Evolutionary conservation across 2,888 invertebrate species (phyloP).

Genomic region (Trichogramma evanescens): DNA sequence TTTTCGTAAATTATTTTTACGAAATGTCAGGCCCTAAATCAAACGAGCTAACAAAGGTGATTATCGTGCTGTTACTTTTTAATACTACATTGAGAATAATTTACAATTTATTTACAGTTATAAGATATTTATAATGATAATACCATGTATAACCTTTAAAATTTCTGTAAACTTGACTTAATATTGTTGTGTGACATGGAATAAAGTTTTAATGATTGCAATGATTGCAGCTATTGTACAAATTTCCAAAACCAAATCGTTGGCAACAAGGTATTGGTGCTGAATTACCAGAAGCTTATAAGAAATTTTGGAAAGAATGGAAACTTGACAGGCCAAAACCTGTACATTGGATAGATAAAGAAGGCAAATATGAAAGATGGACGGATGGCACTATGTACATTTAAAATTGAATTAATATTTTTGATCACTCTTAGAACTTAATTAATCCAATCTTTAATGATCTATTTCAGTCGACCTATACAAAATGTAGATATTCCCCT

Average conservation of each 20-base stretch:
- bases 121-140: not conserved
- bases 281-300: constrained; percentile 70
- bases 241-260: constrained; percentile 20
- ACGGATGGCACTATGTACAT: constrained; percentile 12
- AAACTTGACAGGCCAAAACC: constrained; percentile 56
- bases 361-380: constrained; percentile 66
- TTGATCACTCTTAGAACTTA: not conserved
- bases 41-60: too few species aligned
- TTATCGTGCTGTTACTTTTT: too few species aligned
- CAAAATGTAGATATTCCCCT: constrained; percentile 73
- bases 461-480: constrained; percentile 53
- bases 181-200: not conserved
- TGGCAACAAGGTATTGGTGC: constrained; percentile 56
- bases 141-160: not conserved
- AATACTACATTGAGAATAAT: not conserved
- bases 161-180: not conserved
- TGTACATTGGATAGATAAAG: constrained; percentile 66
- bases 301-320: constrained; percentile 84
- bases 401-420: not conserved
- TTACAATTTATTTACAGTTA: not conserved
- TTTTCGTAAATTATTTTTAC: too few species aligned
- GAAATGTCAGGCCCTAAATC: too few species aligned
- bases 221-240: constrained; percentile 24
- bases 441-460: not conserved
- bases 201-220: not conserved